These are phyloP conservation scores for Athetis lepigone DNA, from an alignment of 2,888 invertebrate genomes.

Conservation along the genomic window DNA sequence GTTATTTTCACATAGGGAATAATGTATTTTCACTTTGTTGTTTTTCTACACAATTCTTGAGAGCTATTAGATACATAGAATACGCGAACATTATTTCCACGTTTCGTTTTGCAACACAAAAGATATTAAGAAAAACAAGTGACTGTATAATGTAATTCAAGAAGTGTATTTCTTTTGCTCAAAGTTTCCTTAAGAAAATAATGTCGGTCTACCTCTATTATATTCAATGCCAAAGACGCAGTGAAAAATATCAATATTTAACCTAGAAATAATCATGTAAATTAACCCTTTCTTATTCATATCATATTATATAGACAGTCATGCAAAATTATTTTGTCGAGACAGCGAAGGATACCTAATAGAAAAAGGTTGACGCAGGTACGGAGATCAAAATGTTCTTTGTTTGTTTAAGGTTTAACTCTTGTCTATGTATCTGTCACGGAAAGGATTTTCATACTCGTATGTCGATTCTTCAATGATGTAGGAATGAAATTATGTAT, in stretches of 20 bases:
- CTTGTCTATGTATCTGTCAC: conserved; percentile 22
- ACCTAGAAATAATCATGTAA: conserved; percentile 13
- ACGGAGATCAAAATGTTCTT: conserved; percentile 23
- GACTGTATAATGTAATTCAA: conserved; percentile 8
- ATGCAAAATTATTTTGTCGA: conserved; percentile 21
- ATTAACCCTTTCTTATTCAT: not conserved
- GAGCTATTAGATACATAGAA: not conserved
- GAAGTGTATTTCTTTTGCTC: not conserved
- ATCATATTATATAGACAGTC: conserved; percentile 14
- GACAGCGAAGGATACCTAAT: conserved; percentile 23
- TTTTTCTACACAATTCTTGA: not conserved
- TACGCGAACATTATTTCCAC: not conserved
- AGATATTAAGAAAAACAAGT: not conserved
- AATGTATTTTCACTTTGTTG: not conserved
- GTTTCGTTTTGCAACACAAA: not conserved
- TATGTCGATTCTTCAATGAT: conserved; percentile 26
- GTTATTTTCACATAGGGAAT: conserved; percentile 11
- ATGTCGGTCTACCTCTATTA: not conserved
- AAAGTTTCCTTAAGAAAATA: not conserved
- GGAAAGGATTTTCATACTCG: conserved; percentile 14
- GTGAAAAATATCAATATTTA: conserved; percentile 1
- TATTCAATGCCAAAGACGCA: not conserved
- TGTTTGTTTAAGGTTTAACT: conserved; percentile 24
- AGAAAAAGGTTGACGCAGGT: conserved; percentile 29
- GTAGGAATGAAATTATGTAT: conserved; percentile 11